phyloP scores from a whole-genome alignment of 1,140 invertebrate species.

The Steinernema feltiae region DNA sequence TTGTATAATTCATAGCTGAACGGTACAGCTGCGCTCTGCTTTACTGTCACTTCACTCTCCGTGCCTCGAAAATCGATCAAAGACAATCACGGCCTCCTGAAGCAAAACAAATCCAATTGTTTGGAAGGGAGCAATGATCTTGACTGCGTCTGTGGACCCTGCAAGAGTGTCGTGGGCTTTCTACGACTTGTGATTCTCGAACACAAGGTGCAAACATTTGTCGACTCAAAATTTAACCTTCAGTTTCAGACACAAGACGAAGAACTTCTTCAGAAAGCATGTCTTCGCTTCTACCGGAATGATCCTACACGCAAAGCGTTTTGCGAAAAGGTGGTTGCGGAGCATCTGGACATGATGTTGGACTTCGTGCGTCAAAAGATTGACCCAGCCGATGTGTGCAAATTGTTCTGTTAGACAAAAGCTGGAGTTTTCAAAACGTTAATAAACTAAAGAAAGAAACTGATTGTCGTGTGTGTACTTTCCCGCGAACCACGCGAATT shows the following conservation, averaged over 20 bases:
- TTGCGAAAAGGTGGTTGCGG: neutral
- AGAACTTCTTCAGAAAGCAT: neutral
- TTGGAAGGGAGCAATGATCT: neutral
- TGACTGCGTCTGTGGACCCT: constrained; percentile 3
- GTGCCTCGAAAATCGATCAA: neutral
- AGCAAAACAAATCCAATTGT: neutral
- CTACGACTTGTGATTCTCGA: neutral
- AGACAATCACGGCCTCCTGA: neutral
- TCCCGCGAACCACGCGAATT: neutral
- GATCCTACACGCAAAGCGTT: neutral
- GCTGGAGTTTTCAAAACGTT: neutral
- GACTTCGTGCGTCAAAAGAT: constrained; percentile 5
- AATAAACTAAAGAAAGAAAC: neutral
- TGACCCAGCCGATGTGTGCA: neutral
- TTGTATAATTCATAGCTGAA: neutral
- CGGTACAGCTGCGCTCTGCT: neutral
- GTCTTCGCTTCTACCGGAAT: neutral
- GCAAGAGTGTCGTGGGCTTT: neutral
- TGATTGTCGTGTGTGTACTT: neutral
- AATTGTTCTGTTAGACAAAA: constrained; percentile 4
- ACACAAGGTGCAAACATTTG: neutral
- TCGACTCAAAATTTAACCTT: neutral
- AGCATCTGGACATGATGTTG: neutral
- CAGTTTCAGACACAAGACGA: neutral
- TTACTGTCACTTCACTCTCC: neutral